Percentiles rank a stretch among this genome's conserved stretches.
Evolutionary conservation across 1,140 invertebrate species (phyloP).

Genomic region (Helicorthomorpha holstii): DNA sequence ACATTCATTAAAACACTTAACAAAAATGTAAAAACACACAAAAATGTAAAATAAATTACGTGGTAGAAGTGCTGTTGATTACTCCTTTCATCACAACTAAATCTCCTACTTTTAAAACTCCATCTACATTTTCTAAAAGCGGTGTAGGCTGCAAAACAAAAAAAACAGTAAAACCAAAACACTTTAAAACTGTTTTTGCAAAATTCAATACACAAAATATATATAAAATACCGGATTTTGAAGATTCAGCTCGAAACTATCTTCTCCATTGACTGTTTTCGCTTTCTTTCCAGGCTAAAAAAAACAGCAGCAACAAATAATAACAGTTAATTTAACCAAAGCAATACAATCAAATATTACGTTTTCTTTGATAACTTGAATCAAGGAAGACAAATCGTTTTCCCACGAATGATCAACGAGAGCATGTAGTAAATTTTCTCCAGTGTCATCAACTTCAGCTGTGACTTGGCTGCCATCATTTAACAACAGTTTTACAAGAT

Average conservation of each 20-base stretch:
- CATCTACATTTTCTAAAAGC: neutral
- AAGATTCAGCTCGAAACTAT: neutral
- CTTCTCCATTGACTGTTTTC: neutral
- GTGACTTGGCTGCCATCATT: slow-evolving; percentile 22
- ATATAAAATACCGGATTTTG: slow-evolving; percentile 1
- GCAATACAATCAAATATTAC: slow-evolving; percentile 12
- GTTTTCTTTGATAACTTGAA: slow-evolving; percentile 20
- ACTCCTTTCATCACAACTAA: neutral
- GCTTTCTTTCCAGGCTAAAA: slow-evolving; percentile 3
- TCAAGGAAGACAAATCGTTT: slow-evolving; percentile 18
- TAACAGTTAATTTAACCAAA: neutral
- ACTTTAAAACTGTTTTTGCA: neutral
- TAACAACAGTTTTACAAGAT: slow-evolving; percentile 21
- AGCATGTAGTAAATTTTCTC: slow-evolving; percentile 23
- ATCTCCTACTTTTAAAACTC: slow-evolving; percentile 1
- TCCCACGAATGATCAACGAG: slow-evolving; percentile 21
- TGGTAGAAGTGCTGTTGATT: neutral
- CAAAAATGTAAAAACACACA: neutral
- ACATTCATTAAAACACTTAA: neutral
- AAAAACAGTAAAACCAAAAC: neutral
- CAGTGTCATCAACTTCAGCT: slow-evolving; percentile 20
- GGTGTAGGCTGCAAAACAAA: neutral
- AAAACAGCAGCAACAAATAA: neutral
- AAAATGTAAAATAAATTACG: neutral
- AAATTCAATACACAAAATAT: neutral